Evolutionary conservation across 2,113 vertebrate genomes (phyloP).

Genomic region (Aptenodytes forsteri): DNA sequence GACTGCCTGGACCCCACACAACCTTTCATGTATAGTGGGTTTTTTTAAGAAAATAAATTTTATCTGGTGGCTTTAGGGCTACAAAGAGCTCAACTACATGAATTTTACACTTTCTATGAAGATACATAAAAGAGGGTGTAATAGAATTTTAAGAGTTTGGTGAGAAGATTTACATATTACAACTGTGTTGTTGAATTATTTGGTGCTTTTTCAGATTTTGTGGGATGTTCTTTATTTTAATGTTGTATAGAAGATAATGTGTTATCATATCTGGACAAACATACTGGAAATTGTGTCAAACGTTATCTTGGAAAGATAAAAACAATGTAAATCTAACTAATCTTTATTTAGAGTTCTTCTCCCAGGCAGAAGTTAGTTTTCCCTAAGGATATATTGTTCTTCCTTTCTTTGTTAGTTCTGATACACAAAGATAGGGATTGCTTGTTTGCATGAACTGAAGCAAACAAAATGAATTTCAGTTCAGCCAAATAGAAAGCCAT

Average conservation of each 20-base stretch:
- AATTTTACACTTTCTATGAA: neutral
- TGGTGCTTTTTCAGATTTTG: neutral
- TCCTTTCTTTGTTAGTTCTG: neutral
- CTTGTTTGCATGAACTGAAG: neutral
- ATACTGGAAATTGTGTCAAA: neutral
- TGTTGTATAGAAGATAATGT: neutral
- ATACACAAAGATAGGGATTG: neutral
- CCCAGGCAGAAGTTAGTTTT: neutral
- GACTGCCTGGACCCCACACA: neutral
- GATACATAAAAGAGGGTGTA: neutral
- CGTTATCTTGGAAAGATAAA: neutral
- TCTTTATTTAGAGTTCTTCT: neutral
- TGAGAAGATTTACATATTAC: neutral
- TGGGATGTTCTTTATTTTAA: neutral
- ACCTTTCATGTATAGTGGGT: accelerated
- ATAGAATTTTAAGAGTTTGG: neutral
- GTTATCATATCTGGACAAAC: neutral
- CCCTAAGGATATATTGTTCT: neutral
- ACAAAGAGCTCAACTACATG: neutral
- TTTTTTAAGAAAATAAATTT: neutral
- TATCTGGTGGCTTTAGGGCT: neutral
- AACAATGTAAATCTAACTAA: neutral
- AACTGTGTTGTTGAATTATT: neutral
- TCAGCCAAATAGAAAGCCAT: neutral
- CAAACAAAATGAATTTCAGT: neutral